Conservation (phyloP, 2,113 vertebrate genomes). For the Edolisoma coerulescens region DNA sequence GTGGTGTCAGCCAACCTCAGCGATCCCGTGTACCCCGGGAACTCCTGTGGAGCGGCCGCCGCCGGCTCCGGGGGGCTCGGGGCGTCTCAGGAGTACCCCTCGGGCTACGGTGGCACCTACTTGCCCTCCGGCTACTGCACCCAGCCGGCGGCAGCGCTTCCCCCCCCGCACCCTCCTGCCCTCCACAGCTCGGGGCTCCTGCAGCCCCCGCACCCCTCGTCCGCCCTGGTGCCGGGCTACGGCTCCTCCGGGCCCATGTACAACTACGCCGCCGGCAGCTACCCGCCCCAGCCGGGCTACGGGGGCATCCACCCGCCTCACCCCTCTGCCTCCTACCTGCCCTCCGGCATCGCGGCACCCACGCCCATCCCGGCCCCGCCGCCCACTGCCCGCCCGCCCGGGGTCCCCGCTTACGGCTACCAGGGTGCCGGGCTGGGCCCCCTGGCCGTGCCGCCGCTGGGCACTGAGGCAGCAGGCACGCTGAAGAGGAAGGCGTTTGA, state of each 20-base stretch:
- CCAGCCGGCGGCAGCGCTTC: constrained; percentile 79
- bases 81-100: constrained; percentile 83
- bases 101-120: constrained; percentile 86
- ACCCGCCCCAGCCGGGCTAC: constrained; percentile 79
- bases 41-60: constrained; percentile 64
- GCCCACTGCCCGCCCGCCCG: constrained; percentile 65
- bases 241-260: constrained; percentile 84
- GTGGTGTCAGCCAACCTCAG: constrained; percentile 80
- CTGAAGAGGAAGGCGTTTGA: constrained; percentile 93
- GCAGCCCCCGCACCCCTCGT: constrained; percentile 55
- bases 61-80: constrained; percentile 63
- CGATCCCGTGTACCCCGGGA: constrained; percentile 84
- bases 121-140: constrained; percentile 89
- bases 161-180: constrained; percentile 72
- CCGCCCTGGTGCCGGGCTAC: constrained; percentile 83
- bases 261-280: constrained; percentile 81
- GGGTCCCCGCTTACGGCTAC: constrained; percentile 83
- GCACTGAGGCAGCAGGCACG: constrained; percentile 71
- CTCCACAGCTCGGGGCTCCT: constrained; percentile 68
- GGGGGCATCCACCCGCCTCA: constrained; percentile 79
- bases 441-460: constrained; percentile 29
- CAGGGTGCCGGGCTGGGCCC: constrained; percentile 68
- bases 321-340: constrained; percentile 80
- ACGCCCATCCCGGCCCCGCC: constrained; percentile 79
- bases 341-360: constrained; percentile 83